Percentiles rank a stretch among this genome's conserved stretches.
phyloP scores from a whole-genome alignment of 2,113 vertebrate genomes.

The Onychostoma macrolepis region DNA sequence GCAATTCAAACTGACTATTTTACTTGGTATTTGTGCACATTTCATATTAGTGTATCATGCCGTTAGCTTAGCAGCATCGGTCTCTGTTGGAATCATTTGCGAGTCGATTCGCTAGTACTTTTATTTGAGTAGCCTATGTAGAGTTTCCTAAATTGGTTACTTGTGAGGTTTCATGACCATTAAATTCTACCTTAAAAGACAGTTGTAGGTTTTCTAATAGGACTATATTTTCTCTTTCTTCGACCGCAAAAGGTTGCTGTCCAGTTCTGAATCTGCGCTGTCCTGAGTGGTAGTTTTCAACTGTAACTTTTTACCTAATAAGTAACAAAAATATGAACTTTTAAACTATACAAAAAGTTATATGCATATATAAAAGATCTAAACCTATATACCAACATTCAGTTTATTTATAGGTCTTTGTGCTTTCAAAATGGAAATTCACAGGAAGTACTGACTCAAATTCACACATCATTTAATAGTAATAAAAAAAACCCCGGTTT shows the following conservation, averaged over 20 bases:
- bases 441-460: not conserved
- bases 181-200: not conserved
- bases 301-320: too few relatives aligned
- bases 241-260: slow-evolving; percentile 48
- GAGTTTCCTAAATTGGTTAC: not conserved
- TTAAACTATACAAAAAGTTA: not conserved
- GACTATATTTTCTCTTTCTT: not conserved
- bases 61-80: not conserved
- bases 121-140: not conserved
- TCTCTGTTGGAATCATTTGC: not conserved
- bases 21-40: not conserved
- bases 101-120: not conserved
- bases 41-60: not conserved
- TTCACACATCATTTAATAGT: not conserved
- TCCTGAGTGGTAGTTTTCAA: not conserved
- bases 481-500: not conserved
- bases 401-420: not conserved
- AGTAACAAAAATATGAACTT: not conserved
- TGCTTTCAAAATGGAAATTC: not conserved
- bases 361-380: not conserved
- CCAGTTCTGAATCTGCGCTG: slow-evolving; percentile 57
- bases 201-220: not conserved
- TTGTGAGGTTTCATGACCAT: not conserved
- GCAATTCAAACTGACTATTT: not conserved
- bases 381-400: not conserved